phyloP scores from a whole-genome alignment of 2,797 vertebrate genomes.

The Microchirus variegatus region DNA sequence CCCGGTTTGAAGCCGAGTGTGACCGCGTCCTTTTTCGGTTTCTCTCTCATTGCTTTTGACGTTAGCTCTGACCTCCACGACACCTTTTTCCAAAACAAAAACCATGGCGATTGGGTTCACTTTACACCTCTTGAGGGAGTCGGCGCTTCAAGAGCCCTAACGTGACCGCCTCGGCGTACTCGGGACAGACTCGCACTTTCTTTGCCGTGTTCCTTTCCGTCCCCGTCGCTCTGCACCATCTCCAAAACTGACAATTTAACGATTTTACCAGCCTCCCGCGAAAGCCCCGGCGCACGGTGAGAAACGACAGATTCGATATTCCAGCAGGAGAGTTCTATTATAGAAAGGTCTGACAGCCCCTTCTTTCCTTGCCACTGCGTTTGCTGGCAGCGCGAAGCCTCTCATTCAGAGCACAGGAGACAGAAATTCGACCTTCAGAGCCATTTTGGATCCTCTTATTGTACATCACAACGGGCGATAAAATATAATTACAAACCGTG shows the following conservation, averaged over 20 bases:
- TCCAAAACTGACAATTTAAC: constrained; percentile 87
- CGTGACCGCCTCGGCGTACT: constrained; percentile 42
- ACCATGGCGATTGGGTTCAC: constrained; percentile 67
- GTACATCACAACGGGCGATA: constrained; percentile 76
- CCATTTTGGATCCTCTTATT: constrained; percentile 63
- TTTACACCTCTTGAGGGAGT: constrained; percentile 65
- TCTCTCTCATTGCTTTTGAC: constrained; percentile 66
- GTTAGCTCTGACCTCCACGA: constrained; percentile 48
- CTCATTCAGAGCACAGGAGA: constrained; percentile 58
- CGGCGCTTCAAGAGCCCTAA: constrained; percentile 64
- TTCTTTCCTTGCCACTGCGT: constrained; percentile 53
- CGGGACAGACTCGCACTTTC: constrained; percentile 67
- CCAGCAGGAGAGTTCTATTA: constrained; percentile 76
- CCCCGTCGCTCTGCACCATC: constrained; percentile 81
- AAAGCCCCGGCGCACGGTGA: constrained; percentile 79
- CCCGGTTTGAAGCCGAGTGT: constrained; percentile 7
- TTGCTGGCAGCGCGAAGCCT: constrained; percentile 63
- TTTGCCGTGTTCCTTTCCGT: constrained; percentile 76
- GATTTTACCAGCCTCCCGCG: constrained; percentile 87
- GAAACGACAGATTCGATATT: constrained; percentile 85
- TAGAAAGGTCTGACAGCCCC: constrained; percentile 75
- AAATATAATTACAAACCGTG: constrained; percentile 76
- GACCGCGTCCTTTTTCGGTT: constrained; percentile 27
- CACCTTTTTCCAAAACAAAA: constrained; percentile 59
- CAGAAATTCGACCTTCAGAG: constrained; percentile 56